phyloP scores from a whole-genome alignment of 2,888 invertebrate species.

The Diabrotica balteata region DNA sequence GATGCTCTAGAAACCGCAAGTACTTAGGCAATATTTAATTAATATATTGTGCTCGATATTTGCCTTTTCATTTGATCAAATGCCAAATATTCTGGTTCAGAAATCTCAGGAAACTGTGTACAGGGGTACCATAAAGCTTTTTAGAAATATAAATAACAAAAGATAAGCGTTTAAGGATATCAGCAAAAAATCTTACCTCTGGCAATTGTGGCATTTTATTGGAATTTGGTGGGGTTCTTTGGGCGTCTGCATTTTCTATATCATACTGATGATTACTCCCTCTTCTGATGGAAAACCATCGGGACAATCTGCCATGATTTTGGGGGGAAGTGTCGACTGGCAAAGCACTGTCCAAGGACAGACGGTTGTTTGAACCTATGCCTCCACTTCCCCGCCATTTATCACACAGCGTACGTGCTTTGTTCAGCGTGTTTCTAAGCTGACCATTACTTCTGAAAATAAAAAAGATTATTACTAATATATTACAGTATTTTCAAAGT shows the following conservation, averaged over 20 bases:
- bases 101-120: conserved; percentile 6
- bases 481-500: too few species aligned
- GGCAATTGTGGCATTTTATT: conserved; percentile 82
- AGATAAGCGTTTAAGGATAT: too few species aligned
- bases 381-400: conserved; percentile 71
- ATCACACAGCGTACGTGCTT: conserved; percentile 83
- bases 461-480: background rate
- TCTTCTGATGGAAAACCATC: conserved; percentile 89
- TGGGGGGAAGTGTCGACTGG: conserved; percentile 53
- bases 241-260: conserved; percentile 63
- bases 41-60: too few species aligned
- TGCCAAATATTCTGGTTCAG: background rate
- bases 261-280: conserved; percentile 86
- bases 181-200: conserved; percentile 66
- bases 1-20: too few species aligned
- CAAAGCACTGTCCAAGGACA: conserved; percentile 52
- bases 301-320: conserved; percentile 73
- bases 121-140: background rate
- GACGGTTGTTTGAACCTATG: conserved; percentile 51
- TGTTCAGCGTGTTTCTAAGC: conserved; percentile 79
- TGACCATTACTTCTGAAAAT: conserved; percentile 70
- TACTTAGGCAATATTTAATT: too few species aligned
- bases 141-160: too few species aligned
- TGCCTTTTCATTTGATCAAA: too few species aligned
- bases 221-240: conserved; percentile 45